These are phyloP conservation scores for Volucella inanis DNA, from an alignment of 2,888 invertebrate genomes.

Conservation along the genomic window DNA sequence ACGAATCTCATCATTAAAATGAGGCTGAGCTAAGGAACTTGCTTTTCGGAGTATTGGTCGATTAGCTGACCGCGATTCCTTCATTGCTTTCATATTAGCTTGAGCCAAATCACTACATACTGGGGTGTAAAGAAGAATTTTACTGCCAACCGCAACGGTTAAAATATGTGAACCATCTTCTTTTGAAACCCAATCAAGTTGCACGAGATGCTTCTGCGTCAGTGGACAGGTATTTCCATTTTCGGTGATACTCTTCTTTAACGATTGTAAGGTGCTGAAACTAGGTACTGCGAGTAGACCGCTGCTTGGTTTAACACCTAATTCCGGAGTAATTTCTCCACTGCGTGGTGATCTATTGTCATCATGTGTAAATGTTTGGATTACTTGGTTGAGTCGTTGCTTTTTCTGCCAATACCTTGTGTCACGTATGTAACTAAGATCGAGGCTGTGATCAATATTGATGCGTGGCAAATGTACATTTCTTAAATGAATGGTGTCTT, in stretches of 20 bases:
- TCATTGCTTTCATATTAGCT: conserved; percentile 96
- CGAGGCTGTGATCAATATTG: conserved; percentile 91
- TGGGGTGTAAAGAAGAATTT: conserved; percentile 95
- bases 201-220: conserved; percentile 96
- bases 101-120: conserved; percentile 97
- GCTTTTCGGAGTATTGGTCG: conserved; percentile 94
- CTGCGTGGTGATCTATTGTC: conserved; percentile 86
- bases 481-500: conserved; percentile 96
- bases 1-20: conserved; percentile 95
- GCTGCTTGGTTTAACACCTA: conserved; percentile 78
- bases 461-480: conserved; percentile 94
- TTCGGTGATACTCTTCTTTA: conserved; percentile 94
- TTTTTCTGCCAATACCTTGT: conserved; percentile 91
- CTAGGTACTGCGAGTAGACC: conserved; percentile 92
- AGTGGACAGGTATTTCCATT: conserved; percentile 95
- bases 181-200: conserved; percentile 99
- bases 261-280: conserved; percentile 93
- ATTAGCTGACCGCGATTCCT: conserved; percentile 92
- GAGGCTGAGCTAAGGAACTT: conserved; percentile 94
- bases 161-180: conserved; percentile 99
- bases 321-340: conserved; percentile 83
- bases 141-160: conserved; percentile 97
- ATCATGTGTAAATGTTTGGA: conserved; percentile 92
- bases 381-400: conserved; percentile 90
- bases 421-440: conserved; percentile 92